These are phyloP conservation scores for Psilopsiagon aurifrons DNA, from an alignment of 2,113 vertebrate species.

Conservation along the genomic window DNA sequence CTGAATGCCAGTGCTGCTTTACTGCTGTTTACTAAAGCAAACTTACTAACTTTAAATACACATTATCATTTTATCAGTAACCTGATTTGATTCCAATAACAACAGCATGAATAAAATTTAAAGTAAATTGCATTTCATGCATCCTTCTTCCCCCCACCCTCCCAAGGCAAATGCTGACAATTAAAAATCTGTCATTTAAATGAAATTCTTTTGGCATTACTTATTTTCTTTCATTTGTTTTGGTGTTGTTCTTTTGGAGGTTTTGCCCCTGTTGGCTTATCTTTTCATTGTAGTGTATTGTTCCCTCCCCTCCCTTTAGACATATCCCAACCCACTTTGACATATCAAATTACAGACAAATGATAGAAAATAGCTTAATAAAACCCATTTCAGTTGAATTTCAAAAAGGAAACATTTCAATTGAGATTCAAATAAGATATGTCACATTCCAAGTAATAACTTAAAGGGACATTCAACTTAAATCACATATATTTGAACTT, in stretches of 20 bases:
- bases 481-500: not conserved
- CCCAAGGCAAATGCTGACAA: not conserved
- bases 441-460: not conserved
- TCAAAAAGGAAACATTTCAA: not conserved
- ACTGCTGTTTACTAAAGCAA: slow-evolving; percentile 29
- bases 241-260: not conserved
- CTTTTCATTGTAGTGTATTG: not conserved
- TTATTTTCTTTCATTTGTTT: slow-evolving; percentile 61
- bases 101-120: not conserved
- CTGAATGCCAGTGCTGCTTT: not conserved
- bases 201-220: not conserved
- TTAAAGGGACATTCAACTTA: slow-evolving; percentile 45
- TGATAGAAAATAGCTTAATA: slow-evolving; percentile 51
- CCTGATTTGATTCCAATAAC: not conserved
- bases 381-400: not conserved
- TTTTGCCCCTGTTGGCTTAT: not conserved
- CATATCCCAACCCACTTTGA: not conserved
- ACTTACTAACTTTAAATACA: not conserved
- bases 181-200: not conserved
- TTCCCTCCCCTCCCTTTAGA: not conserved
- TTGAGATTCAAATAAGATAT: not conserved
- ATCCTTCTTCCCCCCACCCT: not conserved
- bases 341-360: not conserved
- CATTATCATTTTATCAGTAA: slow-evolving; percentile 16
- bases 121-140: not conserved